These are phyloP conservation scores for Centropristis striata DNA, from an alignment of 2,113 vertebrate genomes.

Conservation along the genomic window DNA sequence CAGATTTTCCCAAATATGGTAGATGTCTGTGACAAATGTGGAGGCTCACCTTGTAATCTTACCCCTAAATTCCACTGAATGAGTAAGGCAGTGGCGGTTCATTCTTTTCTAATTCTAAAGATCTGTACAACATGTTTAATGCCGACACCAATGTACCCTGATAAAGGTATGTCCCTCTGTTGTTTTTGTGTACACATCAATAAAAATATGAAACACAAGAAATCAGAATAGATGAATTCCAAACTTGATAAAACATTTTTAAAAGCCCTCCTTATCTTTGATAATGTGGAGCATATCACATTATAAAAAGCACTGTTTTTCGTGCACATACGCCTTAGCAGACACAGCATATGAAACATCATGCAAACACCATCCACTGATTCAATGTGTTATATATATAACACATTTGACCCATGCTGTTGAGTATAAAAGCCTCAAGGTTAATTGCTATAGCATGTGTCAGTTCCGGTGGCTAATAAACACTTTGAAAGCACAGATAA, in stretches of 20 bases:
- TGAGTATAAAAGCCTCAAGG: conserved; percentile 36
- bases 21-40: too few species aligned
- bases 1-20: too few species aligned
- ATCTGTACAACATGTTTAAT: too few species aligned
- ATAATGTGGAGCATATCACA: not conserved
- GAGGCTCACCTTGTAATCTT: too few species aligned
- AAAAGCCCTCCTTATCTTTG: not conserved
- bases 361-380: not conserved
- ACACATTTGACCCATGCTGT: conserved; percentile 1
- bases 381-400: conserved; percentile 1
- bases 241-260: not conserved
- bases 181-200: too few species aligned
- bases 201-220: too few species aligned
- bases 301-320: not conserved
- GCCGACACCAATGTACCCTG: too few species aligned
- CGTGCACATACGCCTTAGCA: not conserved
- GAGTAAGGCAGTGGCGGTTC: too few species aligned
- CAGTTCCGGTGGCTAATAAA: conserved; percentile 19
- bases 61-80: too few species aligned
- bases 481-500: not conserved
- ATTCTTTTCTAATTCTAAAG: too few species aligned
- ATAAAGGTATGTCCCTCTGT: too few species aligned
- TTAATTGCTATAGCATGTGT: conserved; percentile 41
- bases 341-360: not conserved
- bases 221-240: not conserved